phyloP scores from a whole-genome alignment of 2,113 vertebrate genomes.

The Hemichromis elongatus region DNA sequence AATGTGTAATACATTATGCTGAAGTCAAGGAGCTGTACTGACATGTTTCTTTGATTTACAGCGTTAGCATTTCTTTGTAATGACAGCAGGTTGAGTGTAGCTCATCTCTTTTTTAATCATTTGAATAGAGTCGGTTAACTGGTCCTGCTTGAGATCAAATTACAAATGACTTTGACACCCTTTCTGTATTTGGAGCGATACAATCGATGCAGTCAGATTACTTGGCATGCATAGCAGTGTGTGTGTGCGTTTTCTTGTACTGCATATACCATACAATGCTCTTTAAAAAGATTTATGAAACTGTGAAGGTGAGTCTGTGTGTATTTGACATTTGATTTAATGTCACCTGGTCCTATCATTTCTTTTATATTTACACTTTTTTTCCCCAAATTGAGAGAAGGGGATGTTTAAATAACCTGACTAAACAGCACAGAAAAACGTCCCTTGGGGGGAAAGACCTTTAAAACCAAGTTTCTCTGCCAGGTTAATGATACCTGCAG shows the following conservation, averaged over 20 bases:
- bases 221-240: not conserved
- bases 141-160: not conserved
- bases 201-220: not conserved
- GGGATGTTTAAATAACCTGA: not conserved
- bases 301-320: not conserved
- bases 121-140: not conserved
- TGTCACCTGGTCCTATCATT: not conserved
- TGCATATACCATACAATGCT: not conserved
- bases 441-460: not conserved
- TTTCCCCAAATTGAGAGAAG: not conserved
- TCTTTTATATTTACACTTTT: not conserved
- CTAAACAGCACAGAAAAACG: not conserved
- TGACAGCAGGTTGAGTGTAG: not conserved
- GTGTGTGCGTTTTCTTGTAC: not conserved
- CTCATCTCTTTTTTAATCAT: not conserved
- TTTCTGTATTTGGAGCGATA: not conserved
- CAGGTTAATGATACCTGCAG: not conserved
- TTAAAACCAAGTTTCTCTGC: not conserved
- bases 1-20: not conserved
- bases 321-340: slow-evolving; percentile 3
- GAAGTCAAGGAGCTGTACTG: not conserved
- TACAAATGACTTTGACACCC: not conserved
- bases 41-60: not conserved
- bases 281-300: not conserved
- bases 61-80: not conserved